Evolutionary conservation across 2,113 vertebrate species (phyloP), one percentile per base, ranked within the genome.

Genomic region (Pseudorasbora parva): DNA sequence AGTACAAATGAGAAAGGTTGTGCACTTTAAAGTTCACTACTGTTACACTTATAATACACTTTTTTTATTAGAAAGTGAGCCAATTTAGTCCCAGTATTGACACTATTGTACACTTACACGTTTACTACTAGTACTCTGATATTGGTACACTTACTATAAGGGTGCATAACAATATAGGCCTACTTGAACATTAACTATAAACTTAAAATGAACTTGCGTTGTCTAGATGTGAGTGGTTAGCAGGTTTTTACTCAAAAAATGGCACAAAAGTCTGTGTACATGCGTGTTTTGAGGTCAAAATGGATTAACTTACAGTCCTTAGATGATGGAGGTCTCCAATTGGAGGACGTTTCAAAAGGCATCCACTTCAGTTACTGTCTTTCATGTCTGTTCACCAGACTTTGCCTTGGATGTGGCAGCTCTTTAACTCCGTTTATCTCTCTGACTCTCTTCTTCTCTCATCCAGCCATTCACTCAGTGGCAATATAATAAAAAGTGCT

Each of bases 401-500:
- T 6, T 2, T 69, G 71, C 80, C 82, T 79, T 45, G 83, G 82
- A 91, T 86, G 8, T 4, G 47, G 59, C 17, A 33, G 78, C 88
- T 90, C 85, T 87, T 80, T 71, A 62, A 66, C 78, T 73, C 66
- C 57, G 47, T 68, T 64, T 66, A 49, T 72, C 80, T 69, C 51
- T 75, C 7, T 47, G 54, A 64, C 54, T 72, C 23, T 88, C 88
- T 87, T 86, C 80, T 56, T 84, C 73, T 6, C 19, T 89, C 90
- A 89, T 90, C 83, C 82, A 84, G 57, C 87, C 87, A 75, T 87
- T 86, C 88, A 68, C 81, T 90, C 89, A 74, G 85, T 86, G 88
- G 86, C 75, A 82, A 87, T 88, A 93, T 90, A 94, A 93, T 90
- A 86, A 91, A 91, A 95, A 91, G 88, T 90, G 87, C 90, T 89